phyloP scores from a whole-genome alignment of 2,113 vertebrate species.

The Maccullochella peelii region DNA sequence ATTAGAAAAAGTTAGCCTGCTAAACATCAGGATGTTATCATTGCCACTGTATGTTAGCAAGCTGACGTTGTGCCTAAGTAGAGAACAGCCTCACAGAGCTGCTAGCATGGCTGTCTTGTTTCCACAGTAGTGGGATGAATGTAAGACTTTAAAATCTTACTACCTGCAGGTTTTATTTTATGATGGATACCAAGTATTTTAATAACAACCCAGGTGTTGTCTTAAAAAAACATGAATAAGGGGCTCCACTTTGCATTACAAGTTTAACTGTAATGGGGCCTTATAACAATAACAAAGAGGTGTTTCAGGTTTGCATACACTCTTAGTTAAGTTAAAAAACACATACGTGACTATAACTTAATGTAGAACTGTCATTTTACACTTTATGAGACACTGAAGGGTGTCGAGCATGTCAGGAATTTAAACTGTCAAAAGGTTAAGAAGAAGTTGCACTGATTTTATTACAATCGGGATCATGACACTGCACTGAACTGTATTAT shows the following conservation, averaged over 20 bases:
- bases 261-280: not conserved
- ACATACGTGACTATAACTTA: not conserved
- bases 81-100: too few relatives aligned
- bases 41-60: too few relatives aligned
- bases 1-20: too few relatives aligned
- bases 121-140: too few relatives aligned
- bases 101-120: too few relatives aligned
- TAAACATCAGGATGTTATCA: too few relatives aligned
- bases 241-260: not conserved
- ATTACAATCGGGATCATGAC: constrained; percentile 13
- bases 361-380: not conserved
- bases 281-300: not conserved
- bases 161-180: not conserved
- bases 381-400: not conserved
- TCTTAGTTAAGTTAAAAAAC: too few relatives aligned
- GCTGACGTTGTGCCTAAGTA: too few relatives aligned
- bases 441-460: constrained; percentile 16
- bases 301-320: not conserved
- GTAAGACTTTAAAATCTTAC: too few relatives aligned
- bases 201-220: not conserved
- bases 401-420: not conserved
- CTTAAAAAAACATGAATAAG: not conserved
- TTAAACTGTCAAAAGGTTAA: constrained; percentile 35
- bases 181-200: not conserved
- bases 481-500: constrained; percentile 26